phyloP scores from a whole-genome alignment of 2,797 vertebrate genomes.

The Arrhamphus sclerolepis region DNA sequence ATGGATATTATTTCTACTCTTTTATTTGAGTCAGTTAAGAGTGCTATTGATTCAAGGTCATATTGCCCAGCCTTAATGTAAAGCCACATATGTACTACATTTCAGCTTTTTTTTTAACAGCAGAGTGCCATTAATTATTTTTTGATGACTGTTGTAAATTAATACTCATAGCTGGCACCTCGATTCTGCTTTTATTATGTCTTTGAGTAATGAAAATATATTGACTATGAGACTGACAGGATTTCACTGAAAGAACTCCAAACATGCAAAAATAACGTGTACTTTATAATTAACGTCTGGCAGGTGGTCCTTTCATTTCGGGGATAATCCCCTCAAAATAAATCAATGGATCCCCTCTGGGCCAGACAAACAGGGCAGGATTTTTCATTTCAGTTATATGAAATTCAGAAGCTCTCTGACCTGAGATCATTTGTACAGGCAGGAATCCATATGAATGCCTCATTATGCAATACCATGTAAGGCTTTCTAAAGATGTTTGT shows the following conservation, averaged over 20 bases:
- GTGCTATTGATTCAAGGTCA: too few relatives aligned
- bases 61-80: too few relatives aligned
- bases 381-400: conserved; percentile 4
- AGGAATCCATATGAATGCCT: conserved; percentile 22
- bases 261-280: conserved; percentile 3
- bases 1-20: too few relatives aligned
- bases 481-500: conserved; percentile 30
- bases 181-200: too few relatives aligned
- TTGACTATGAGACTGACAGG: background rate
- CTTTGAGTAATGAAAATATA: too few relatives aligned
- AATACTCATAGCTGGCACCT: background rate
- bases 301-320: background rate
- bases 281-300: background rate
- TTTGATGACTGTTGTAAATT: conserved; percentile 18
- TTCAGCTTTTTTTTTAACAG: too few relatives aligned
- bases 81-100: too few relatives aligned
- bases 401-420: conserved; percentile 14
- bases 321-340: conserved; percentile 4
- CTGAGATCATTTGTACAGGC: conserved; percentile 10
- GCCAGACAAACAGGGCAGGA: conserved; percentile 5
- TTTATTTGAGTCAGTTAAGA: too few relatives aligned
- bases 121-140: conserved; percentile 13
- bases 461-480: conserved; percentile 17
- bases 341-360: background rate
- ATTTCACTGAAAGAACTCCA: background rate